Base-by-base conservation (phyloP, 2,113 vertebrate species). In the Empidonax alnorum region DNA sequence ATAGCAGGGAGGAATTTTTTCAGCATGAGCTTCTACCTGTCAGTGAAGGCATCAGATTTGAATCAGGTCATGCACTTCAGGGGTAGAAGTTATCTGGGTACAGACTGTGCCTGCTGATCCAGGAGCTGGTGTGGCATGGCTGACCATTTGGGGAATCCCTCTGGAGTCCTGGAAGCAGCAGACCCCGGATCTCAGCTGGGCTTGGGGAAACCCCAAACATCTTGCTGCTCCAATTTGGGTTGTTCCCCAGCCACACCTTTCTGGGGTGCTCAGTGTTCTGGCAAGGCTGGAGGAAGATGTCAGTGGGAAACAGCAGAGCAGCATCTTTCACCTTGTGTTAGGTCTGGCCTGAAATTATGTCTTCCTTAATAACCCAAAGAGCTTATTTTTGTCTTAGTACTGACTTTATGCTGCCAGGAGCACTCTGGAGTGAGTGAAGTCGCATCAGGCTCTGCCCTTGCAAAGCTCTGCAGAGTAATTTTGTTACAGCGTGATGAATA, bases 241-340 rank as follows among this genome's bases (percentile, higher is more conserved):
- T 49, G 66, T 53, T 75, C 30, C 33, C 17, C 76, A 73, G 55
- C 59, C 20, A 30, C 39, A 18, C 1, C 1, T 85, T 78, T 9
- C 12, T 1, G 5, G 80, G 58, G 52, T 4, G 11, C 58, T 76
- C 49, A 46, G 55, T 28, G 55, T 69, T 73, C 69, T 72, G 67
- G 37, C 27, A 83, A 63, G 39, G 7, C 42, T 68, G 41, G 39
- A 76, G 10, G 53, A 76, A 27, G 53, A 50, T 73, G n/a, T 52
- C 35, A 3, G 3, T 52, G n/a, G 49, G 53, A 44, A 77, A 19
- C 22, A 66, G 80, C 42, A 67, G 65, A 81, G 72, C 20, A 91
- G 59, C 23, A 30, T 69, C 75, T 86, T 89, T 81, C 72, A 58
- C 55, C 72, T 80, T 69, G 59, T 89, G 53, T 89, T 87, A 91